Evolutionary conservation across 2,888 invertebrate species (phyloP), one percentile per base, ranked within the genome.

Genomic region (Belgica antarctica): DNA sequence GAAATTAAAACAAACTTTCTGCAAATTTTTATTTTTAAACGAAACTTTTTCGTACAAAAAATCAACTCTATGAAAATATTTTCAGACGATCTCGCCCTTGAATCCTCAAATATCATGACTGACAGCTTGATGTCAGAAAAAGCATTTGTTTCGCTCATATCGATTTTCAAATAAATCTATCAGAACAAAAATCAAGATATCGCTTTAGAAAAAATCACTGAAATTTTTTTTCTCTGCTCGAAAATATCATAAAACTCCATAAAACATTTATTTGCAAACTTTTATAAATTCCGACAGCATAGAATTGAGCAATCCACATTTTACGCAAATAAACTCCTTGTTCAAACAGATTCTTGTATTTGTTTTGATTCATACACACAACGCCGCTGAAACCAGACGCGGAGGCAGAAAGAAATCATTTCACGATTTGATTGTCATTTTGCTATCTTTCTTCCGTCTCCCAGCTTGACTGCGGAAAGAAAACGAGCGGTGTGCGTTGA

Each of bases 391-490:
- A 41, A 41, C 41, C 41, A 41, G 10, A n/a, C 8, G 10, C 12
- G 41, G 41, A 41, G 15, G 34, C 34, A n/a, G 34, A 34, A 41
- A 41, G 15, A 41, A 41, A 41, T 41, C 41, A 41, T 41, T 41
- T 41, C 41, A 41, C 41, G 41, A 41, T 62, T 31, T 31, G 62
- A 62, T 62, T 62, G 62, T 62, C 62, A 62, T 31, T 31, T 31
- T 62, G n/a, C n/a, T 41, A 4, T 19, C 27, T 27, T 59, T 12
- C 22, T 27, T 59, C 59, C 22, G 10, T 22, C 24, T 24, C 57
- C 12, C 57, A 25, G 25, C 19, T 46, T 59, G 27, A 59, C 25
- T 15, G 22, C 27, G 27, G n/a, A 15, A 24, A 27, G 25, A 27
- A 59, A 24, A 27, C 27, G 59, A 27, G 59, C 31, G n/a, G 15